Base-by-base conservation (phyloP, 2,888 invertebrate genomes). In the Erynnis tages region DNA sequence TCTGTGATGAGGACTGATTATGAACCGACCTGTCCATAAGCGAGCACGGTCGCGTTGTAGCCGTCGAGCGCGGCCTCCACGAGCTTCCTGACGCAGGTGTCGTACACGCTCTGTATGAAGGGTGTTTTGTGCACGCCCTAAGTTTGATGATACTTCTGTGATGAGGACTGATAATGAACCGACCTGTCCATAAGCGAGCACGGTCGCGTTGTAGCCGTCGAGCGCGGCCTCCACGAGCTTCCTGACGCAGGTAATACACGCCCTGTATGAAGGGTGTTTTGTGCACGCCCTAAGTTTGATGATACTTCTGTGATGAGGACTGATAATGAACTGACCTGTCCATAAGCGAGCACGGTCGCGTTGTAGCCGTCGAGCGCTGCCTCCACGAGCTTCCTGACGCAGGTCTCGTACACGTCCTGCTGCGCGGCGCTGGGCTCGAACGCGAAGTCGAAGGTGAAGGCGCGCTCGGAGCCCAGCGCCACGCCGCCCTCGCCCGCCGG, bases 31-130 rank as follows among this genome's bases (percentile, higher is more conserved):
- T 98, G 98, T 61, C 98, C 98, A 86, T 98, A 98, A 0, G 99
- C 99, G 67, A 99, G 91, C 32, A 99, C 96, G 7, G 99, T 99
- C 10, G 98, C 98, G 90, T 99, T 99, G 89, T 97, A 98, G 53
- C 99, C 99, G 69, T 97, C 96, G 54, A 99, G 92, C 5, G 98
- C 95, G 21, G 98, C 96, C 62, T 97, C 96, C 61, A 99, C 95
- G 53, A 99, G 92, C 48, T 93, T 92, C 52, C 93, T 92, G 44
- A 98, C 97, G 71, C 97, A 96, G 7, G 92, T 92, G 37, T n/a
- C n/a, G 79, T 98, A 99, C 19, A 99, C 93, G 45, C 90, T 82
- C 60, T 82, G 92, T n/a, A n/a, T n/a, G n/a, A n/a, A n/a, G n/a
- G n/a, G n/a, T n/a, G n/a, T n/a, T n/a, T n/a, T n/a, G n/a, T n/a